Conservation (phyloP, 2,888 invertebrate species). For the Thereva unica region DNA sequence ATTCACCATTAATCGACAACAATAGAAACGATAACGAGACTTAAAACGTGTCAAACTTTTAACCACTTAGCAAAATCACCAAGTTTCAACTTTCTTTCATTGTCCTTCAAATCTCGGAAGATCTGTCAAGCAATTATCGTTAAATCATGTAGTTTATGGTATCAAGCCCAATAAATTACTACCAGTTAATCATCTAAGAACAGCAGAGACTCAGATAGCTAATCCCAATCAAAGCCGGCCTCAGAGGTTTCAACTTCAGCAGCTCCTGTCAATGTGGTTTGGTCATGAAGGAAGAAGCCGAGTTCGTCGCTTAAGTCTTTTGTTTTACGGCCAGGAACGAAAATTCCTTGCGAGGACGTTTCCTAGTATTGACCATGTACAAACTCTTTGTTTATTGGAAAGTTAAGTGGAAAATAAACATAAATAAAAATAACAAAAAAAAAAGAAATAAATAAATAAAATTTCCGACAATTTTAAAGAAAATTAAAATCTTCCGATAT, state of each 20-base stretch:
- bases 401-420: background rate
- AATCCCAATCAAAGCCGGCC: too few relatives aligned
- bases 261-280: too few relatives aligned
- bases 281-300: constrained; percentile 1
- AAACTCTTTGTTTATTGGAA: too few relatives aligned
- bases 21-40: too few relatives aligned
- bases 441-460: constrained; percentile 10
- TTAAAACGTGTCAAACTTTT: too few relatives aligned
- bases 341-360: background rate
- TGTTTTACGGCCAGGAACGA: constrained; percentile 8
- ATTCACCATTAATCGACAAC: too few relatives aligned
- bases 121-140: constrained; percentile 30
- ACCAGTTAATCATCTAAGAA: background rate
- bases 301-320: constrained; percentile 30
- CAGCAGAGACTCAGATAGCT: too few relatives aligned
- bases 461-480: constrained; percentile 21
- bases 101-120: background rate
- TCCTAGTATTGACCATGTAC: background rate
- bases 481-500: constrained; percentile 35
- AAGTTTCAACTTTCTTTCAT: constrained; percentile 8
- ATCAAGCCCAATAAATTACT: constrained; percentile 17
- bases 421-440: background rate
- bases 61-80: background rate
- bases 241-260: too few relatives aligned
- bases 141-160: background rate